phyloP scores from a whole-genome alignment of 2,888 invertebrate species.

The Limnephilus marmoratus region DNA sequence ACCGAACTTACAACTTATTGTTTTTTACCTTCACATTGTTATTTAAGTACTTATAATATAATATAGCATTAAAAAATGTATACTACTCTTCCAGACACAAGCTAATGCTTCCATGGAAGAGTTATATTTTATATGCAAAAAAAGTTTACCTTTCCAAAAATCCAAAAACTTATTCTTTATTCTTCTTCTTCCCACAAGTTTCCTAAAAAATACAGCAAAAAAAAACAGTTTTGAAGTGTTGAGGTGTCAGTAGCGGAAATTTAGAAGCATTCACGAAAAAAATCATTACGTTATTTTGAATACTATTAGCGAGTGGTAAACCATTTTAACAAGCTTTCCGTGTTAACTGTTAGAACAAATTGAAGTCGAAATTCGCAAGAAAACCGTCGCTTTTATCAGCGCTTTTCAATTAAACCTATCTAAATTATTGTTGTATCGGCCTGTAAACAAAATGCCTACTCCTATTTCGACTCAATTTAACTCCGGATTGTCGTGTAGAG shows the following conservation, averaged over 20 bases:
- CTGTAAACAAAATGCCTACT: neutral
- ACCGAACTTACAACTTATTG: too few species aligned
- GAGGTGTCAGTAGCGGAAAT: neutral
- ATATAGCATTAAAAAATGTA: too few species aligned
- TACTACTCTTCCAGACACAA: too few species aligned
- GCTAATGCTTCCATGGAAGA: too few species aligned
- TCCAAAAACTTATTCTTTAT: too few species aligned
- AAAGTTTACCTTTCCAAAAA: too few species aligned
- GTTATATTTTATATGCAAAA: too few species aligned
- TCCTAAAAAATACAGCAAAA: neutral
- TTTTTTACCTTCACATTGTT: too few species aligned
- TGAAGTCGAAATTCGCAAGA: neutral
- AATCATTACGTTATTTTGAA: neutral
- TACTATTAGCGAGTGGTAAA: neutral
- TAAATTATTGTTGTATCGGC: neutral
- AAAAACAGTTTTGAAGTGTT: neutral
- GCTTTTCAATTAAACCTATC: neutral
- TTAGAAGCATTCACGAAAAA: neutral
- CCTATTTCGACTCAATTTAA: neutral
- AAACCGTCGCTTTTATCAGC: neutral
- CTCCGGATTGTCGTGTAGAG: neutral
- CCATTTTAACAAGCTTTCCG: neutral
- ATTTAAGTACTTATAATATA: too few species aligned
- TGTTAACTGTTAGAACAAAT: neutral
- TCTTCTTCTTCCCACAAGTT: neutral